phyloP scores from a whole-genome alignment of 2,113 vertebrate genomes.

The Ancistrus triradiatus region DNA sequence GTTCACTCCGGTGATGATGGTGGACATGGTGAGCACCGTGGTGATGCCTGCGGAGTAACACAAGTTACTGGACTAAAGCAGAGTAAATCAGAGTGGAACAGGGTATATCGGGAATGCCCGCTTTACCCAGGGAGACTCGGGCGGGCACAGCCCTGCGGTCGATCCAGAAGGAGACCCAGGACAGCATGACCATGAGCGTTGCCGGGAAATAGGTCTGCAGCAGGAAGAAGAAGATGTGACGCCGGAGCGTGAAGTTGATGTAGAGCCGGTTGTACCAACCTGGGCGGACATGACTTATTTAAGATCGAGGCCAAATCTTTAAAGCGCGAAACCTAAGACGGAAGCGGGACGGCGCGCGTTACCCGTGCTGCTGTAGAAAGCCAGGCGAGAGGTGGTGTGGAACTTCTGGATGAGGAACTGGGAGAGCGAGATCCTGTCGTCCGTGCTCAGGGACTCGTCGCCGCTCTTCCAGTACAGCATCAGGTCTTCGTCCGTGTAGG shows the following conservation, averaged over 20 bases:
- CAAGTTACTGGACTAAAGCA: background rate
- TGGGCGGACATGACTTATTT: too few relatives aligned
- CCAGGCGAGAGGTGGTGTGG: conserved; percentile 90
- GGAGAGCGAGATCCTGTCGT: conserved; percentile 92
- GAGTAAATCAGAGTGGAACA: too few relatives aligned
- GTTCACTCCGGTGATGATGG: conserved; percentile 81
- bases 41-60: conserved; percentile 75
- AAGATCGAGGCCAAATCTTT: too few relatives aligned
- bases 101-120: background rate
- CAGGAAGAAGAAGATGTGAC: conserved; percentile 95
- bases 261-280: conserved; percentile 95
- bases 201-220: conserved; percentile 93
- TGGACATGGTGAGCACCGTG: conserved; percentile 89
- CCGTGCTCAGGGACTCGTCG: conserved; percentile 89
- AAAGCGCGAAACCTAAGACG: too few relatives aligned
- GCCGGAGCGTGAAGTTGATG: conserved; percentile 86
- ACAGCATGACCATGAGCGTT: conserved; percentile 92
- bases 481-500: conserved; percentile 94
- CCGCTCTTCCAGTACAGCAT: conserved; percentile 98
- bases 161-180: conserved; percentile 96
- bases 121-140: conserved; percentile 89
- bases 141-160: conserved; percentile 88
- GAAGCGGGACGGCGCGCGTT: background rate
- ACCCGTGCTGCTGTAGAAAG: conserved; percentile 99
- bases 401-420: conserved; percentile 98